Evolutionary conservation across 1,140 invertebrate genomes (phyloP).

Genomic region (Chelonus insularis): DNA sequence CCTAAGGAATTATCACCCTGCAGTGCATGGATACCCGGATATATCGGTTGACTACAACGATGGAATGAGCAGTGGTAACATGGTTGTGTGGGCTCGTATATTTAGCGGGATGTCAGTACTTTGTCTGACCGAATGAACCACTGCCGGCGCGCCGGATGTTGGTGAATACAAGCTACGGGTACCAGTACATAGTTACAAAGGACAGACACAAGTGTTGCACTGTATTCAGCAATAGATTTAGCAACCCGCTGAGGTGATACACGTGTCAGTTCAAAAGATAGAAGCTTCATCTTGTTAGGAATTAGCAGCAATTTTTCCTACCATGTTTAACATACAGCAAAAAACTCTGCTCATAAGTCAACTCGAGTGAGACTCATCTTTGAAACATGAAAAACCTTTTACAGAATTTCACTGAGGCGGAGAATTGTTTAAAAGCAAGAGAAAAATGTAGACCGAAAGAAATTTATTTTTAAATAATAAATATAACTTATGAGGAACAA

Average conservation of each 20-base stretch:
- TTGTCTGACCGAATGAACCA: slow-evolving; percentile 46
- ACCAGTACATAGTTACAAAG: slow-evolving; percentile 11
- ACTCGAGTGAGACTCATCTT: too few species aligned
- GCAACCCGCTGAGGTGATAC: neutral
- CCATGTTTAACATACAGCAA: too few species aligned
- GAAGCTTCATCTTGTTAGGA: too few species aligned
- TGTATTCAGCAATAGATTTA: slow-evolving; percentile 19
- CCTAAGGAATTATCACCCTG: slow-evolving; percentile 15
- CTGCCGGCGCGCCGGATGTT: slow-evolving; percentile 31
- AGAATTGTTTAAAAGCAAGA: too few species aligned
- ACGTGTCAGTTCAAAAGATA: too few species aligned
- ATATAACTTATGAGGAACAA: too few species aligned
- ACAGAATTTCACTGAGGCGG: too few species aligned
- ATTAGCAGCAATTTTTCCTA: too few species aligned
- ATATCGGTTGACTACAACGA: slow-evolving; percentile 17
- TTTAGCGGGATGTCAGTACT: slow-evolving; percentile 48
- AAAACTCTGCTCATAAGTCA: too few species aligned
- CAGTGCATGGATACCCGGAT: slow-evolving; percentile 15
- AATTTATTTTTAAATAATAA: too few species aligned
- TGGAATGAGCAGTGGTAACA: slow-evolving; percentile 3
- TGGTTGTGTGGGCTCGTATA: slow-evolving; percentile 38
- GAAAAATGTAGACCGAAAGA: too few species aligned
- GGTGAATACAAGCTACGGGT: slow-evolving; percentile 16
- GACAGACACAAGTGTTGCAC: neutral
- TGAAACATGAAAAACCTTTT: too few species aligned